Evolutionary conservation across 2,113 vertebrate genomes (phyloP), one percentile per base, ranked within the genome.

Genomic region (Leptodactylus fuscus): DNA sequence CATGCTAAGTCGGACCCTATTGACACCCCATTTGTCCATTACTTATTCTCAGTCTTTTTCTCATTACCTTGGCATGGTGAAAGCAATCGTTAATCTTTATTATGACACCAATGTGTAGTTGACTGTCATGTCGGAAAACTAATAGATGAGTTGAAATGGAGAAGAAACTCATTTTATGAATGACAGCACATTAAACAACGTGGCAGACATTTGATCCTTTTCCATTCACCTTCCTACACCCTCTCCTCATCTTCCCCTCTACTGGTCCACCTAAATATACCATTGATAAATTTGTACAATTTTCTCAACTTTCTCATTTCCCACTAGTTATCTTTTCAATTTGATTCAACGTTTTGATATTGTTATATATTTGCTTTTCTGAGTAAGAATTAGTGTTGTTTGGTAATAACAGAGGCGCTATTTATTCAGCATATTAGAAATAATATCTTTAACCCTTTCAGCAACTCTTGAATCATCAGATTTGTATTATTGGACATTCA

Each of bases 101-200:
- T 86, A 81, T 86, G 77, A 86, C 84, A 81, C 77, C 44, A 73
- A 60, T 86, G 38, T 81, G 46, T 80, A 86, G 36, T 58, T 60
- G 67, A 70, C 48, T 86, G 84, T 86, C 84, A 81, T 73, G 62
- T 73, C 51, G 10, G 76, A 78, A 86, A 86, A 73, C 76, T 48
- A 86, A 86, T 86, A 36, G 76, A 73, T 81, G 84, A 73, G 65
- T 81, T 81, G 38, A 60, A 86, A 81, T 86, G 67, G 77, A 60
- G 58, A 81, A 48, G 77, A 87, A 87, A 87, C 70, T 81, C 85
- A 87, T 87, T 87, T 82, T 87, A 82, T 87, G 85, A 87, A 65
- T 87, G 85, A 87, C 85, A 87, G 85, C 69, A 76, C 85, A 82
- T 82, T 81, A 87, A 80, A 87, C 55, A 76, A 32, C 2, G 51